Percentiles rank a stretch among this genome's conserved stretches.
Conservation (phyloP, 2,797 vertebrate species). For the Carduelis carduelis region DNA sequence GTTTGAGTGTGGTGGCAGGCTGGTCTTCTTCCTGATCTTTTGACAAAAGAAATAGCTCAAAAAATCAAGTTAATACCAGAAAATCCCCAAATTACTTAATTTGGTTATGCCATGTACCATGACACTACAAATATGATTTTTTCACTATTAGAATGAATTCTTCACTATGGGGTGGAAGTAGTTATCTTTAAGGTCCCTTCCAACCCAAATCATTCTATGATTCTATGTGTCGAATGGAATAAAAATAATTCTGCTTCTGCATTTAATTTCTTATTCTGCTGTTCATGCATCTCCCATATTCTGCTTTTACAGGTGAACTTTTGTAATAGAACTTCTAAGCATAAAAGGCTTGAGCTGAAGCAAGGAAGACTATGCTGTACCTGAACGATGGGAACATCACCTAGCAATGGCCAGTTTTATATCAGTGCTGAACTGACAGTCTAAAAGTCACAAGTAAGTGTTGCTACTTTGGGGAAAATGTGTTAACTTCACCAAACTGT, state of each 20-base stretch:
- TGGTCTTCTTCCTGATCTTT: neutral
- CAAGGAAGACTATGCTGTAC: neutral
- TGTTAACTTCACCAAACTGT: neutral
- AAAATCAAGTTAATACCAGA: neutral
- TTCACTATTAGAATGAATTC: neutral
- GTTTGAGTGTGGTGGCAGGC: neutral
- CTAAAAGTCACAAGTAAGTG: neutral
- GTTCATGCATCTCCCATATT: rapidly evolving
- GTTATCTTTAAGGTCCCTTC: neutral
- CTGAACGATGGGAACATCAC: neutral
- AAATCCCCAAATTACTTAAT: neutral
- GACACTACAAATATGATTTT: neutral
- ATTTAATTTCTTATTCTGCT: neutral
- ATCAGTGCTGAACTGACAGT: neutral
- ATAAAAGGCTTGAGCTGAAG: neutral
- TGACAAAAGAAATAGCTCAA: neutral
- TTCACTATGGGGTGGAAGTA: neutral
- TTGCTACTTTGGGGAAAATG: neutral
- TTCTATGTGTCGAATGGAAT: neutral
- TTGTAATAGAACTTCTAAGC: neutral
- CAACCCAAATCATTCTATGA: neutral
- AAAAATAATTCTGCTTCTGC: neutral
- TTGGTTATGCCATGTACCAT: neutral
- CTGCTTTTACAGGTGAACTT: neutral
- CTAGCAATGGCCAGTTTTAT: neutral